Conservation (phyloP, 2,113 vertebrate genomes). For the Nansenia antarctica region DNA sequence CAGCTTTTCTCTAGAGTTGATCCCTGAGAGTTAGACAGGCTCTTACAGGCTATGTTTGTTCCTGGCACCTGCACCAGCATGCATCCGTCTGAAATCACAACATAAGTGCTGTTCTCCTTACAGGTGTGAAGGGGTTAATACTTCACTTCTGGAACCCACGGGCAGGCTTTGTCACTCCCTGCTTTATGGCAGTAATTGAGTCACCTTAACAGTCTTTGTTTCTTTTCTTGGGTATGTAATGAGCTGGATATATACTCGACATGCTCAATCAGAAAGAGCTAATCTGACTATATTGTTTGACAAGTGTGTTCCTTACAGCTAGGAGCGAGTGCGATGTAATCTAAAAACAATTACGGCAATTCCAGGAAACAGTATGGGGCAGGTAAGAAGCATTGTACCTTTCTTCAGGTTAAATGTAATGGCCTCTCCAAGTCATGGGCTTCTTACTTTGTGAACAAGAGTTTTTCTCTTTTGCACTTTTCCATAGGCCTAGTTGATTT, state of each 20-base stretch:
- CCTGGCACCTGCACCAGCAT: slow-evolving; percentile 49
- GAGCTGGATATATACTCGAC: slow-evolving; percentile 73
- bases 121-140: slow-evolving; percentile 72
- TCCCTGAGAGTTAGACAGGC: neutral
- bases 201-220: slow-evolving; percentile 72
- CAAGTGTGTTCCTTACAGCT: slow-evolving; percentile 73
- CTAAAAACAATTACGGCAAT: slow-evolving; percentile 80
- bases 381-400: slow-evolving; percentile 70
- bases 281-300: slow-evolving; percentile 82
- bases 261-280: slow-evolving; percentile 80
- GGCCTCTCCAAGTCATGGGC: slow-evolving; percentile 58
- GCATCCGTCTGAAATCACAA: slow-evolving; percentile 60
- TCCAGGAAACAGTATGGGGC: slow-evolving; percentile 78
- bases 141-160: slow-evolving; percentile 57
- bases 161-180: slow-evolving; percentile 64
- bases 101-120: slow-evolving; percentile 56
- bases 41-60: slow-evolving; percentile 51
- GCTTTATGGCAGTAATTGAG: slow-evolving; percentile 73
- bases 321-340: slow-evolving; percentile 75
- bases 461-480: slow-evolving; percentile 31
- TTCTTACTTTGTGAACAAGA: slow-evolving; percentile 46
- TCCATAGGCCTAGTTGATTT: slow-evolving; percentile 13
- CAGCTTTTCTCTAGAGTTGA: slow-evolving; percentile 12
- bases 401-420: slow-evolving; percentile 72
- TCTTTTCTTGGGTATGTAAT: slow-evolving; percentile 75